Conservation (phyloP, 2,888 invertebrate species). For the Dioctria rufipes region DNA sequence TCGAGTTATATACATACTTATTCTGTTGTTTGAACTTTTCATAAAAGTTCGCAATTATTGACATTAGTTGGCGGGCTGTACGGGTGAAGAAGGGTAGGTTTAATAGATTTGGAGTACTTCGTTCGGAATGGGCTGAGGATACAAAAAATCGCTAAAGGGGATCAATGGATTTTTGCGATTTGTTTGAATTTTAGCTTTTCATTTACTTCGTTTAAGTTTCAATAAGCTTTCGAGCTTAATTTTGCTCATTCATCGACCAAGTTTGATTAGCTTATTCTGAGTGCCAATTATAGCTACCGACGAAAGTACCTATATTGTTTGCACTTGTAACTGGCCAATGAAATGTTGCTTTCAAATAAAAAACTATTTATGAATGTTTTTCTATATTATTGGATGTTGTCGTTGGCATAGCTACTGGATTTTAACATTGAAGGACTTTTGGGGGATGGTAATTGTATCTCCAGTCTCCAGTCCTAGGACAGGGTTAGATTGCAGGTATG, state of each 20-base stretch:
- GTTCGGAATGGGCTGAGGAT: not conserved
- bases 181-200: constrained; percentile 41
- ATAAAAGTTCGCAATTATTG: constrained; percentile 47
- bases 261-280: not conserved
- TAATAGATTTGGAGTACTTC: constrained; percentile 8
- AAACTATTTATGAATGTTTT: not conserved
- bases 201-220: not conserved
- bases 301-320: not conserved
- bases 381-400: no score
- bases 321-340: constrained; percentile 28
- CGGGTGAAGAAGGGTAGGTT: not conserved
- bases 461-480: no score
- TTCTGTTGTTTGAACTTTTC: constrained; percentile 44
- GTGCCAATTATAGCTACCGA: not conserved
- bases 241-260: constrained; percentile 4
- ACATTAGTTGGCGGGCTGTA: constrained; percentile 17
- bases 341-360: constrained; percentile 7
- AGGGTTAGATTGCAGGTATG: no score
- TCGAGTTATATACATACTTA: constrained; percentile 5
- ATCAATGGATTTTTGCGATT: constrained; percentile 44
- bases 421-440: no score
- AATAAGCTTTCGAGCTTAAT: no score
- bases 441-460: no score
- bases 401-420: no score
- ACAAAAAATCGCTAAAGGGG: constrained; percentile 10